These are phyloP conservation scores for Pangasius larnaudii DNA, from an alignment of 2,797 vertebrate species.

Conservation along the genomic window DNA sequence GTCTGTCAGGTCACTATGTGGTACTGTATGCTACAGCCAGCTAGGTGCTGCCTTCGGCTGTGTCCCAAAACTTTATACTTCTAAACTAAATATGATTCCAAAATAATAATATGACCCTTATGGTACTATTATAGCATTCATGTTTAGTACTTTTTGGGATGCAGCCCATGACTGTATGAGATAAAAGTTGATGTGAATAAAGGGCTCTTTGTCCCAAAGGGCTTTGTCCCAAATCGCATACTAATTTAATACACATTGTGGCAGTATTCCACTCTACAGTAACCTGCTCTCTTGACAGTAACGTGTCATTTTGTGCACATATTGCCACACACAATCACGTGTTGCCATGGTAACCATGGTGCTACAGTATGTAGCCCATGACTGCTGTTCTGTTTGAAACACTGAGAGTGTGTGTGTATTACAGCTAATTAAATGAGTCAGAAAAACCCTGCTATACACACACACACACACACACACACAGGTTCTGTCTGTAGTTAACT, in stretches of 20 bases:
- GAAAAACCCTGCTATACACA: background rate
- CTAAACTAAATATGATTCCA: background rate
- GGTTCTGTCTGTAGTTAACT: conserved; percentile 61
- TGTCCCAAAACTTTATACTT: background rate
- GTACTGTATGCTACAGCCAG: background rate
- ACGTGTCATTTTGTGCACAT: background rate
- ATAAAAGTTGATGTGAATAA: background rate
- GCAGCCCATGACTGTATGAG: background rate
- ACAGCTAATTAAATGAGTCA: conserved; percentile 25
- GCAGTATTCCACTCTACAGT: too few relatives aligned
- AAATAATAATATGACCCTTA: background rate
- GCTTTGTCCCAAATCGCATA: background rate
- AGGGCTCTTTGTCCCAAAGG: background rate
- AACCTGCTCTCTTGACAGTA: background rate
- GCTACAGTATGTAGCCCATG: conserved; percentile 4
- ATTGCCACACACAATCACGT: background rate
- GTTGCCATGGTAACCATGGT: conserved; percentile 3
- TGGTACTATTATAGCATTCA: background rate
- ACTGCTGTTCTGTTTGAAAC: background rate
- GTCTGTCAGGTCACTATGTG: background rate
- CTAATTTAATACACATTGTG: background rate
- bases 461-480: background rate
- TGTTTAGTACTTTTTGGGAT: background rate
- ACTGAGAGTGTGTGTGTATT: background rate
- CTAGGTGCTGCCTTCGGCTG: background rate